Evolutionary conservation across 2,888 invertebrate species (phyloP).

Genomic region (Morpho deidamia): DNA sequence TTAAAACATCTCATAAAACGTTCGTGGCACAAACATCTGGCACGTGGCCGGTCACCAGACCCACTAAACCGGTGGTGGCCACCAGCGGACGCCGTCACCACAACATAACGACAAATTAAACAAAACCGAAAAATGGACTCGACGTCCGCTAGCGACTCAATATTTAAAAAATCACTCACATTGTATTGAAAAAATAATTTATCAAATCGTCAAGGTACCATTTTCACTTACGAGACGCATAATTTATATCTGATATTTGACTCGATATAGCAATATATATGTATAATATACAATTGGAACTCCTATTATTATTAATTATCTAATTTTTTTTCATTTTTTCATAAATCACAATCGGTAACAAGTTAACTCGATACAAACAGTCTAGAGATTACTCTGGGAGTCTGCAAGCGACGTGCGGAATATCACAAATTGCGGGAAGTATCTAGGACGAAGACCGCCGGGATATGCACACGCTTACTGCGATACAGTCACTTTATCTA

Average conservation of each 20-base stretch:
- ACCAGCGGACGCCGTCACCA: constrained; percentile 8
- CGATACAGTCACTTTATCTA: too few relatives aligned
- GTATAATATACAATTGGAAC: constrained; percentile 77
- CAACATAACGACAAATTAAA: not conserved
- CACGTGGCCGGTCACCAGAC: constrained; percentile 22
- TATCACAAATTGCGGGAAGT: constrained; percentile 26
- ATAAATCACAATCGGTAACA: constrained; percentile 76
- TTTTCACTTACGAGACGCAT: constrained; percentile 23
- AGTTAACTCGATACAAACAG: constrained; percentile 57
- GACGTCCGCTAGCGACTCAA: not conserved
- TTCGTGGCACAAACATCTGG: constrained; percentile 24
- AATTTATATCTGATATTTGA: constrained; percentile 41
- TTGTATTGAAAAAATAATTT: constrained; percentile 30
- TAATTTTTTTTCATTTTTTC: constrained; percentile 60
- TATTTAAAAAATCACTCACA: constrained; percentile 22
- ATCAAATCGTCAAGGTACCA: constrained; percentile 22
- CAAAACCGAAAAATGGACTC: not conserved
- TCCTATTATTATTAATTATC: constrained; percentile 76
- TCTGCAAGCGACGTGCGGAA: constrained; percentile 16
- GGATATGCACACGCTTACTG: too few relatives aligned
- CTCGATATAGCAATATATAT: constrained; percentile 62
- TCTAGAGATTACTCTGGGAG: constrained; percentile 43
- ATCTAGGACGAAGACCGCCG: not conserved
- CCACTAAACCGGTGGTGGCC: constrained; percentile 26
- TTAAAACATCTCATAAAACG: not conserved